Evolutionary conservation across 1,140 invertebrate species (phyloP).

Genomic region (Acyrthosiphon pisum): DNA sequence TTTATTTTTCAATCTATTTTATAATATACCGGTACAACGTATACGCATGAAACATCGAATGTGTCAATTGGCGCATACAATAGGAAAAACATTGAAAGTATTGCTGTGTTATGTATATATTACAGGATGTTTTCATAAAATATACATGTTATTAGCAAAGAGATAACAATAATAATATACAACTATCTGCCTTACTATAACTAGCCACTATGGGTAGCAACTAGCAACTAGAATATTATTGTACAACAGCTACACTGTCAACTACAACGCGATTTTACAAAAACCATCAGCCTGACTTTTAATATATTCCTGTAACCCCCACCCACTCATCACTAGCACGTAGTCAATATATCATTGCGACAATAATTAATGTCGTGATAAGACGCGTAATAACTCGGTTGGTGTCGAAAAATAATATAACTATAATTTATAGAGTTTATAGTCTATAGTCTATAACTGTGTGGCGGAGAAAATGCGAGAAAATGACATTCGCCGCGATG

Average conservation of each 20-base stretch:
- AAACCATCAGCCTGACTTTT: not conserved
- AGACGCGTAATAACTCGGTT: not conserved
- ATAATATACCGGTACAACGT: not conserved
- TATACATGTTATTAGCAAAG: not conserved
- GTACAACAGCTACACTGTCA: not conserved
- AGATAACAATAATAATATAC: conserved; percentile 1
- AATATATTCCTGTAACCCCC: not conserved
- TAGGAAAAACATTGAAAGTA: not conserved
- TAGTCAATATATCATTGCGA: not conserved
- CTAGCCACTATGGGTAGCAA: not conserved
- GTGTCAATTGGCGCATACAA: not conserved
- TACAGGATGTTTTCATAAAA: not conserved
- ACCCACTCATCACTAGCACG: not conserved
- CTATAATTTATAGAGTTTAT: no score
- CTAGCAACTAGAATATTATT: not conserved
- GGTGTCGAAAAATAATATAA: not conserved
- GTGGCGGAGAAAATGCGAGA: no score
- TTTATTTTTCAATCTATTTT: not conserved
- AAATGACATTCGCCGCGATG: no score
- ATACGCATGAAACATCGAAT: not conserved
- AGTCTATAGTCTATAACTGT: not conserved
- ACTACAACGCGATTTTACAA: not conserved
- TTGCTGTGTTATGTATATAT: not conserved
- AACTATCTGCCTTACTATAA: not conserved
- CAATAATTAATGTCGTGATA: not conserved